A percentile compares a stretch with the other conserved stretches of the same genome.
Conservation (phyloP, 1,140 invertebrate species). For the Drosophila nannoptera region DNA sequence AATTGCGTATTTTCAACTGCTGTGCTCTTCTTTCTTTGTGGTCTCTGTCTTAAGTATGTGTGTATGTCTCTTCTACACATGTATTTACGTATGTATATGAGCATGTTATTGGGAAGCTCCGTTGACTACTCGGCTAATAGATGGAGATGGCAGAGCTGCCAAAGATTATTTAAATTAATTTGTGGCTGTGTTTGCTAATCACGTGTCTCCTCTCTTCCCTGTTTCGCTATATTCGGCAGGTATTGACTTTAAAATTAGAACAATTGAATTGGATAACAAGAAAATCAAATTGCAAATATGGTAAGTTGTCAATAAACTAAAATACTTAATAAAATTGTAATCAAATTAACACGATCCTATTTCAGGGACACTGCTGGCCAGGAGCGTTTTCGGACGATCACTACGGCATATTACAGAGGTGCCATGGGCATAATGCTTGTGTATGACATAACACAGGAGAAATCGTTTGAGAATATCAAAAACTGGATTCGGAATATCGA, state of each 20-base stretch:
- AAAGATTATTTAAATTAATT: conserved; percentile 56
- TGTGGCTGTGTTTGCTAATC: conserved; percentile 33
- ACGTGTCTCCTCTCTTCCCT: conserved; percentile 33
- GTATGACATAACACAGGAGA: conserved; percentile 98
- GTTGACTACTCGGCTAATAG: neutral
- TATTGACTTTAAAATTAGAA: conserved; percentile 99
- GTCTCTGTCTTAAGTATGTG: conserved; percentile 5
- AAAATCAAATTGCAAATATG: conserved; percentile 99
- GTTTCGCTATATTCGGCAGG: conserved; percentile 83
- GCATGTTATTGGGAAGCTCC: neutral
- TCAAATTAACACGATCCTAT: neutral
- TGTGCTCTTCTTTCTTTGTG: conserved; percentile 11
- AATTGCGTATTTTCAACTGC: conserved; percentile 61
- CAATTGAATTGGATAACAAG: conserved; percentile 98
- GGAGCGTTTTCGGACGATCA: conserved; percentile 97
- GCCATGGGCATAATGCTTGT: conserved; percentile 99
- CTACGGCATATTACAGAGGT: conserved; percentile 98
- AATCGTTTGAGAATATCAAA: conserved; percentile 99
- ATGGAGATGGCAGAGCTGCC: conserved; percentile 26
- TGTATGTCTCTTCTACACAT: neutral
- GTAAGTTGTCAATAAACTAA: conserved; percentile 80
- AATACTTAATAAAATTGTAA: neutral
- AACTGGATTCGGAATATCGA: conserved; percentile 99
- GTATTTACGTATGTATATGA: neutral
- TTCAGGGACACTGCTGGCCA: conserved; percentile 96